These are phyloP conservation scores for Oegoconia quadripuncta DNA, from an alignment of 2,888 invertebrate species.

Conservation along the genomic window DNA sequence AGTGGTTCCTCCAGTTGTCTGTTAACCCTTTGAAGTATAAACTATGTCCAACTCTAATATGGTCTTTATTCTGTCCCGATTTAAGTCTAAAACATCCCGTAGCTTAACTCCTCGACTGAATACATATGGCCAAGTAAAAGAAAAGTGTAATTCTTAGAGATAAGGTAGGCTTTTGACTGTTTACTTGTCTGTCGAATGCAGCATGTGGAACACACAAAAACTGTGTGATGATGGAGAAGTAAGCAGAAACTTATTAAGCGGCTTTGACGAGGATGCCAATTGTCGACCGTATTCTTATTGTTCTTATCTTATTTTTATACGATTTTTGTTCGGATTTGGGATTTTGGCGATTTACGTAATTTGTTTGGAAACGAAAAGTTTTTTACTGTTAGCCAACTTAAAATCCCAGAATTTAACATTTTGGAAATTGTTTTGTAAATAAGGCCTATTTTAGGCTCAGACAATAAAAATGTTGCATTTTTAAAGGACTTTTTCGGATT, in stretches of 20 bases:
- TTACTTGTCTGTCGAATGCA: slow-evolving; percentile 8
- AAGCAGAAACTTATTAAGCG: slow-evolving; percentile 67
- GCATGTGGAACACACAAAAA: slow-evolving; percentile 39
- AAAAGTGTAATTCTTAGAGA: neutral
- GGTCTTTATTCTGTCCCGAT: slow-evolving; percentile 11
- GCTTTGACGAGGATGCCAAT: slow-evolving; percentile 65
- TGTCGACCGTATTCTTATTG: slow-evolving; percentile 49
- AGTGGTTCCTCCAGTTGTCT: slow-evolving; percentile 46
- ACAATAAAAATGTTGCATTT: too few relatives aligned
- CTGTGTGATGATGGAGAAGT: slow-evolving; percentile 60
- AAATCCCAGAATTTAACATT: slow-evolving; percentile 30
- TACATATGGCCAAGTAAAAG: slow-evolving; percentile 3
- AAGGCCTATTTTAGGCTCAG: too few relatives aligned
- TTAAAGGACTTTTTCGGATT: slow-evolving; percentile 24
- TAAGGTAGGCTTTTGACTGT: slow-evolving; percentile 26
- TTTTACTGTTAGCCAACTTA: slow-evolving; percentile 5
- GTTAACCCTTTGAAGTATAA: slow-evolving; percentile 41
- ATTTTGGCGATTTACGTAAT: neutral
- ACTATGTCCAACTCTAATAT: slow-evolving; percentile 22
- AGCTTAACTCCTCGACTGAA: slow-evolving; percentile 7
- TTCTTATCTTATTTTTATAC: slow-evolving; percentile 22
- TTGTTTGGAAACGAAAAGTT: neutral
- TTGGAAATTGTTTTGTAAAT: too few relatives aligned
- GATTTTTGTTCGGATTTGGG: slow-evolving; percentile 29
- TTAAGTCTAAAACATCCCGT: slow-evolving; percentile 20